Percentiles rank a stretch among this genome's conserved stretches.
Conservation (phyloP, 1,140 invertebrate species). For the Paraescarpia echinospica region DNA sequence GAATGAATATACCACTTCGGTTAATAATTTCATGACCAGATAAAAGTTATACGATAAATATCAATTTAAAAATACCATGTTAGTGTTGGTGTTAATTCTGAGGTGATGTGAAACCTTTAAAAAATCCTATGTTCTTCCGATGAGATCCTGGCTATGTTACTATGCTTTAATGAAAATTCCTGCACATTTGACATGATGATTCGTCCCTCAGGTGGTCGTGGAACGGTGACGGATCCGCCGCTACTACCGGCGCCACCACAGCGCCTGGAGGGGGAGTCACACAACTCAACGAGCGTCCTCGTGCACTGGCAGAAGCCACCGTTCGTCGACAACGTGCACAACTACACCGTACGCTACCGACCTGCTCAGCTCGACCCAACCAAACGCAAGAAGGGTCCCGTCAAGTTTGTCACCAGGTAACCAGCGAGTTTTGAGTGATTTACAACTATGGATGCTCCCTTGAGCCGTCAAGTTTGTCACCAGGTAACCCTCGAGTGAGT, state of each 20-base stretch:
- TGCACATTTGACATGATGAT: neutral
- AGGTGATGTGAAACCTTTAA: neutral
- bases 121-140: neutral
- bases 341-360: neutral
- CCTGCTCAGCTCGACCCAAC: neutral
- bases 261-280: neutral
- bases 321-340: neutral
- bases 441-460: too few relatives aligned
- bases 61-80: neutral
- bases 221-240: neutral
- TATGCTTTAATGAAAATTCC: neutral
- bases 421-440: neutral
- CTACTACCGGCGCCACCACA: neutral
- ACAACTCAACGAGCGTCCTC: neutral
- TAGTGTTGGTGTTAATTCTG: neutral
- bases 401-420: neutral
- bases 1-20: too few relatives aligned
- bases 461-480: too few relatives aligned
- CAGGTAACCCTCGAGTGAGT: too few relatives aligned
- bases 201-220: neutral
- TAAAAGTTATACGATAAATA: too few relatives aligned
- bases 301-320: neutral
- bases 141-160: neutral
- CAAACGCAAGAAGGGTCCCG: neutral
- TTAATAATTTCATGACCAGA: too few relatives aligned